These are phyloP conservation scores for Pyrocoelia pectoralis DNA, from an alignment of 2,888 invertebrate genomes.

Conservation along the genomic window DNA sequence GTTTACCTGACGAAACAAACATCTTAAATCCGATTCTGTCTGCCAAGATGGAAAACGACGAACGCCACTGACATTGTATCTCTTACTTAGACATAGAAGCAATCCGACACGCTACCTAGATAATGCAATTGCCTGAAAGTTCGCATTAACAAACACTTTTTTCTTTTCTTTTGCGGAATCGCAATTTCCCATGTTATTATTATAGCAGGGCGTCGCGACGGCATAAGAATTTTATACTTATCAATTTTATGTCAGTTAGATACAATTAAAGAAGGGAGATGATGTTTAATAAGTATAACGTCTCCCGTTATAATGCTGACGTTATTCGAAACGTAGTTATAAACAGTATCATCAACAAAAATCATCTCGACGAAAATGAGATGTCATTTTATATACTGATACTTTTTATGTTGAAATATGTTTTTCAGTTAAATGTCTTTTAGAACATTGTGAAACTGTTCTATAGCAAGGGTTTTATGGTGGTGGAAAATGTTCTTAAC, in stretches of 20 bases:
- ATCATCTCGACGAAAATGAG: no score
- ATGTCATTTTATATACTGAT: no score
- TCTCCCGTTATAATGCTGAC: no score
- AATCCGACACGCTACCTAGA: conserved; percentile 32
- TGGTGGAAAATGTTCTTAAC: no score
- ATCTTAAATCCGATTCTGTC: conserved; percentile 11
- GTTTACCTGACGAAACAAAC: conserved; percentile 11
- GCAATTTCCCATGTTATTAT: background rate
- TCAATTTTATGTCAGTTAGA: background rate
- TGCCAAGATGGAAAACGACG: background rate
- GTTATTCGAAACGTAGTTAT: no score
- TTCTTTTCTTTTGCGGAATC: conserved; percentile 9
- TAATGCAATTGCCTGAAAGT: conserved; percentile 32
- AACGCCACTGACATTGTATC: conserved; percentile 24
- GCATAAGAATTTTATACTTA: background rate
- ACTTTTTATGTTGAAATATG: no score
- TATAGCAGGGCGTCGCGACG: background rate
- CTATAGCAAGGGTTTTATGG: no score
- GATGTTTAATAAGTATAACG: no score
- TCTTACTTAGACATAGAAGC: conserved; percentile 18
- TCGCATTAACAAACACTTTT: conserved; percentile 27
- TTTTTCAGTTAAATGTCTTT: no score
- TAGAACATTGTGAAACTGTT: no score
- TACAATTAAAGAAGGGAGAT: background rate
- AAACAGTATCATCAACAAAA: no score